Evolutionary conservation across 2,888 invertebrate genomes (phyloP).

Genomic region (Drosophila mulleri): DNA sequence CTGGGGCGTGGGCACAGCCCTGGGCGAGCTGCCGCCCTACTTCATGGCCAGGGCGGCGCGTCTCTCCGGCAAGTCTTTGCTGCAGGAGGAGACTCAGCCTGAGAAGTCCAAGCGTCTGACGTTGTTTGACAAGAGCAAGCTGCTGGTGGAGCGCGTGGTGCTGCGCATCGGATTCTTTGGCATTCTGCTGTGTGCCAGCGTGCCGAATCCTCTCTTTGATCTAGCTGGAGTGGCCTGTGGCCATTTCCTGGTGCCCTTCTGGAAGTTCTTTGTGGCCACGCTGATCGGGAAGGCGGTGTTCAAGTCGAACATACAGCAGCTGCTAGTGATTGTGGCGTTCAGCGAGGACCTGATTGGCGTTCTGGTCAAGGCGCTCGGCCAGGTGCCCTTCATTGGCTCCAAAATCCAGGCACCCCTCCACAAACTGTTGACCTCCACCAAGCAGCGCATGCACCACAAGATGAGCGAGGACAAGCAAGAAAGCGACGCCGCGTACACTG

Average conservation of each 20-base stretch:
- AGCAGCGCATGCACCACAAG: slow-evolving; percentile 89
- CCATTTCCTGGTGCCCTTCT: slow-evolving; percentile 99
- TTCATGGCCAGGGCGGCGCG: slow-evolving; percentile 98
- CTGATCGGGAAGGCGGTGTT: slow-evolving; percentile 98
- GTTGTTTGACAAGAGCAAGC: slow-evolving; percentile 90
- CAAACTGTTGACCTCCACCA: slow-evolving; percentile 94
- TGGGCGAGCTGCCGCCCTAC: slow-evolving; percentile 99
- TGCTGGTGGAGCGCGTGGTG: slow-evolving; percentile 94
- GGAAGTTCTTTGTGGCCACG: slow-evolving; percentile 99
- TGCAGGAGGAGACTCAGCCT: slow-evolving; percentile 86
- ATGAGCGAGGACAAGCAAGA: slow-evolving; percentile 59
- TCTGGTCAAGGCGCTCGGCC: slow-evolving; percentile 87
- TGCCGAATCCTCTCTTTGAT: slow-evolving; percentile 99
- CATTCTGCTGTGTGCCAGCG: slow-evolving; percentile 97
- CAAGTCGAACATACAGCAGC: slow-evolving; percentile 98
- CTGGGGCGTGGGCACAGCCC: slow-evolving; percentile 98
- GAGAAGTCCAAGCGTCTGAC: slow-evolving; percentile 86
- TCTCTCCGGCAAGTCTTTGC: slow-evolving; percentile 87
- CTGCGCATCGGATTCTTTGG: slow-evolving; percentile 97
- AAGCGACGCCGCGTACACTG: slow-evolving; percentile 80
- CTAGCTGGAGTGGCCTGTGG: slow-evolving; percentile 99
- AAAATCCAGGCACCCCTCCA: slow-evolving; percentile 93
- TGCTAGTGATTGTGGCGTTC: slow-evolving; percentile 97
- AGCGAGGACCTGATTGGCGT: slow-evolving; percentile 95
- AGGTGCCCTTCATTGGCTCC: slow-evolving; percentile 92